Percentiles rank a stretch among this genome's conserved stretches.
phyloP scores from a whole-genome alignment of 2,113 vertebrate species.

The Callionymus lyra region DNA sequence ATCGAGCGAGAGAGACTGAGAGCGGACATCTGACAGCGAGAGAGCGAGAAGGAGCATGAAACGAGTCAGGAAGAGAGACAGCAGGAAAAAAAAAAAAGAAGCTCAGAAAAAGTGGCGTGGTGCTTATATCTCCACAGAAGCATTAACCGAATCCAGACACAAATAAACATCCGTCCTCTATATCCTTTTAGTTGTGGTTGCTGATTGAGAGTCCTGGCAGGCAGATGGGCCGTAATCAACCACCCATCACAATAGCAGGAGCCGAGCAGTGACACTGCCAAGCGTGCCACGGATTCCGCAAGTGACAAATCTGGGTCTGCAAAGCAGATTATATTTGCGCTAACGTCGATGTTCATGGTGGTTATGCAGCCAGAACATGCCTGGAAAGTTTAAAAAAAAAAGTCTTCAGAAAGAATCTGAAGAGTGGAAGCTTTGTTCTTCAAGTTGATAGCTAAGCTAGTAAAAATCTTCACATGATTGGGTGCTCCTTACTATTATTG shows the following conservation, averaged over 20 bases:
- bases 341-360: conserved; percentile 33
- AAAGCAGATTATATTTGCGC: conserved; percentile 48
- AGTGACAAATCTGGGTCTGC: conserved; percentile 54
- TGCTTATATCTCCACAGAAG: conserved; percentile 38
- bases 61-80: conserved; percentile 16
- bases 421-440: no score
- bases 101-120: conserved; percentile 41
- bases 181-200: conserved; percentile 46
- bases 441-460: no score
- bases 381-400: conserved; percentile 34
- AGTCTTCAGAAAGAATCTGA: no score
- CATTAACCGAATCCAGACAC: conserved; percentile 39
- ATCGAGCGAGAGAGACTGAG: conserved; percentile 23
- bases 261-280: conserved; percentile 43
- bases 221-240: conserved; percentile 59
- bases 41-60: conserved; percentile 34
- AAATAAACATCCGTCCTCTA: conserved; percentile 42
- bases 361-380: conserved; percentile 37
- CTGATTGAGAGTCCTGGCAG: conserved; percentile 51
- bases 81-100: conserved; percentile 19
- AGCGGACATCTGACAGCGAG: conserved; percentile 33
- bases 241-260: conserved; percentile 50
- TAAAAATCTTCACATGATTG: no score
- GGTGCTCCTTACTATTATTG: no score
- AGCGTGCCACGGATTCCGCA: conserved; percentile 28